Evolutionary conservation across 2,888 invertebrate species (phyloP).

Genomic region (Hoplodrina blanda): DNA sequence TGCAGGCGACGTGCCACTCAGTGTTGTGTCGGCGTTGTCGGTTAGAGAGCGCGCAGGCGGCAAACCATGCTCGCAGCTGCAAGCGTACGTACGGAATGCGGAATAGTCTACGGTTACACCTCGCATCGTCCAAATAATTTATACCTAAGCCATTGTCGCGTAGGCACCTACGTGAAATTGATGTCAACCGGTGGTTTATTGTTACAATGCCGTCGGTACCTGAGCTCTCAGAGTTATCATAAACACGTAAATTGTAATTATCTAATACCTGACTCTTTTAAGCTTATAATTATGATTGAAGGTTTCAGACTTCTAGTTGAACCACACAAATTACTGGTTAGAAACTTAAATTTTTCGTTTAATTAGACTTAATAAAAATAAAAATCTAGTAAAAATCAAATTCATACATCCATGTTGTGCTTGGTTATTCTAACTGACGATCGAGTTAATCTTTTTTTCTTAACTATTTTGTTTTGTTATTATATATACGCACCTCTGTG

Average conservation of each 20-base stretch:
- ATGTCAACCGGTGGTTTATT: conserved; percentile 57
- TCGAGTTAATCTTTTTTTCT: no score
- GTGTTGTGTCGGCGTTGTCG: conserved; percentile 77
- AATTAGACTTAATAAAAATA: no score
- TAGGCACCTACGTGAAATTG: conserved; percentile 56
- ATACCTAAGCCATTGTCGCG: conserved; percentile 65
- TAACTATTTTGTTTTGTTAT: no score
- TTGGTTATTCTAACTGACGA: no score
- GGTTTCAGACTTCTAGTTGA: background rate
- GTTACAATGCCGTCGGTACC: conserved; percentile 22
- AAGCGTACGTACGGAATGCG: conserved; percentile 81
- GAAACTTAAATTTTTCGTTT: no score
- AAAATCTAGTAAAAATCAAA: no score
- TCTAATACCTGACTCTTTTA: background rate
- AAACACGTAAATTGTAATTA: conserved; percentile 6
- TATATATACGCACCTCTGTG: no score
- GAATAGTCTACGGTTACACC: conserved; percentile 79
- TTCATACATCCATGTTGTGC: no score
- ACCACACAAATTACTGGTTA: no score
- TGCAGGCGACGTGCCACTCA: conserved; percentile 79
- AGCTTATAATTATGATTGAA: background rate
- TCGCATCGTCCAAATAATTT: conserved; percentile 80
- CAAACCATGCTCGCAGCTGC: conserved; percentile 78
- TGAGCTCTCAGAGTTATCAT: conserved; percentile 7
- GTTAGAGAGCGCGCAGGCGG: conserved; percentile 78